phyloP scores from a whole-genome alignment of 2,113 vertebrate genomes.

The Myiopsitta monachus region DNA sequence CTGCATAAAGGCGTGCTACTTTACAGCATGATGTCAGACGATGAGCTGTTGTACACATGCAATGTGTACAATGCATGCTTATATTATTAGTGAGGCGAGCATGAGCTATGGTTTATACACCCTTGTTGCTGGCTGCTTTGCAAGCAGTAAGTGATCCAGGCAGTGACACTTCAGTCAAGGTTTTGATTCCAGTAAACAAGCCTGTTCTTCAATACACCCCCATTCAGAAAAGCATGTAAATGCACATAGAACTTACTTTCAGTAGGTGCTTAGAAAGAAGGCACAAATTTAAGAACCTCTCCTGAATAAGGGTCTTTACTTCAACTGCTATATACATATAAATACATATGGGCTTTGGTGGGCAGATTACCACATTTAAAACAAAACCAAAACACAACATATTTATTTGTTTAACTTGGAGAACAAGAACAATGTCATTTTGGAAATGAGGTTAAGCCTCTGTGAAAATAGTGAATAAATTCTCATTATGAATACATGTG shows the following conservation, averaged over 20 bases:
- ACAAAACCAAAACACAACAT: background rate
- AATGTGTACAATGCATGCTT: background rate
- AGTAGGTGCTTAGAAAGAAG: background rate
- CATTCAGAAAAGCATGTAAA: background rate
- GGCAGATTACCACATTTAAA: background rate
- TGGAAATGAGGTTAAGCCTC: conserved; percentile 17
- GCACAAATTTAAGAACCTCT: background rate
- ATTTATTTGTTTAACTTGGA: background rate
- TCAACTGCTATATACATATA: background rate
- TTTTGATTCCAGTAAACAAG: background rate
- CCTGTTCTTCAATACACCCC: background rate
- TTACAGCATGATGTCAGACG: background rate
- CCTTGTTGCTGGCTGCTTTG: background rate
- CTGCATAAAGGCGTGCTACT: background rate
- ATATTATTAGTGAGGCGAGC: background rate
- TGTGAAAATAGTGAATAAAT: background rate
- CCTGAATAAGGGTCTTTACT: background rate
- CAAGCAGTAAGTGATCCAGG: background rate
- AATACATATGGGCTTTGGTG: background rate
- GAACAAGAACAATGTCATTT: background rate
- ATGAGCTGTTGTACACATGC: background rate
- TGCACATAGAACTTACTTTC: background rate
- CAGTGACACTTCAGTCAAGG: background rate
- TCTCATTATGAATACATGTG: background rate
- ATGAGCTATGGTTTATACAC: background rate